Base-by-base conservation (phyloP, 2,113 vertebrate genomes). In the Polypterus bichir region DNA sequence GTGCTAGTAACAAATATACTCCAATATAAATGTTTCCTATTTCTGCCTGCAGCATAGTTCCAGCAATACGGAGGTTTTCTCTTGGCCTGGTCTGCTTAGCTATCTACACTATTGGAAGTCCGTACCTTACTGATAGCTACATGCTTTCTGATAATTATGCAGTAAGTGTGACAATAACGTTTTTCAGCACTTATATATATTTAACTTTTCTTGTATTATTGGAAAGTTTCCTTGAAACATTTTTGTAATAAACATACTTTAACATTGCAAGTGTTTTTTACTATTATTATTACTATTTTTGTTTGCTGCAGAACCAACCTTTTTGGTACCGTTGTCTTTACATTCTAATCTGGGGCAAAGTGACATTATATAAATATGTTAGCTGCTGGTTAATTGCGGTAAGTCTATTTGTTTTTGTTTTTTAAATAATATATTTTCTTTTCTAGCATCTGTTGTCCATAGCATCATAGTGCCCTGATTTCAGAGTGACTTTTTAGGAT, bases 361-460 rank as follows among this genome's bases (percentile, higher is more conserved):
- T 97, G 5, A 86, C 81, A 66, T 86, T 98, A 65, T 97, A 97
- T 79, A 98, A 97, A 77, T 98, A 98, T 0, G 92, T 98, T 72
- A 92, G 89, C 76, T 98, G 94, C 76, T 98, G 96, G 96, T 81
- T 98, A 56, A 93, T 98, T 68, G 92, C 91, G 67, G 96, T 98
- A 71, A 93, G 95, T 88, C 64, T 9, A 10, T 45, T 10, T 9
- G 11, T 3, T 64, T 56, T 6, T 45, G n/a, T 54, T 9, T 52
- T 49, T n/a, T 47, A 9, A 5, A 48, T 9, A 5, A 27, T 27
- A 27, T 27, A 27, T 27, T 27, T 27, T 27, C 27, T 27, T 27
- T 27, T 27, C 27, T 27, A 27, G 27, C 27, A 27, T 27, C 27
- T 27, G 27, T 27, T 27, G 27, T 27, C 27, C 27, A 27, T 27